Evolutionary conservation across 2,113 vertebrate species (phyloP).

Genomic region (Ochotona princeps): DNA sequence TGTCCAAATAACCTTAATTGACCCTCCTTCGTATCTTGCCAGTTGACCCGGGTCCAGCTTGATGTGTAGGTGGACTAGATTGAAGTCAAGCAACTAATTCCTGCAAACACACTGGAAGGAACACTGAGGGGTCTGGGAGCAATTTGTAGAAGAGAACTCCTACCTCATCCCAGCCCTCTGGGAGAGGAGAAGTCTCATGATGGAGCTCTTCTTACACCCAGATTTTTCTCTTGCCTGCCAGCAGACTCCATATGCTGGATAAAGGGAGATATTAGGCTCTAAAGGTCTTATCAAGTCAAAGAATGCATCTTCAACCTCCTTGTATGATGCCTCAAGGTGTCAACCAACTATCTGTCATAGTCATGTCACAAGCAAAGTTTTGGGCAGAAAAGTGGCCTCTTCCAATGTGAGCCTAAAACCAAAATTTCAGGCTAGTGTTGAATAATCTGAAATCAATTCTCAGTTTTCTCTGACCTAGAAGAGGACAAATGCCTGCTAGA

Average conservation of each 20-base stretch:
- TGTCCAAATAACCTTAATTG: not conserved
- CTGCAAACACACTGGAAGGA: not conserved
- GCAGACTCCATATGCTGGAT: not conserved
- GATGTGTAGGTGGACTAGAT: not conserved
- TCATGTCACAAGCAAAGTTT: not conserved
- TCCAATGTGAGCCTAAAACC: conserved; percentile 24
- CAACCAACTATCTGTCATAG: not conserved
- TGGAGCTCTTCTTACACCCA: not conserved
- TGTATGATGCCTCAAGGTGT: not conserved
- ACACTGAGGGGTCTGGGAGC: not conserved
- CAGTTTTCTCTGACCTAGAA: not conserved
- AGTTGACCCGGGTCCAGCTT: not conserved
- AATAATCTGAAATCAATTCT: conserved; percentile 44
- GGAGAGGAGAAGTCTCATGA: not conserved
- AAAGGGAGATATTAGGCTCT: not conserved
- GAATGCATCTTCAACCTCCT: not conserved
- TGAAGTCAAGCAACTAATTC: not conserved
- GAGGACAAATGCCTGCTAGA: not conserved
- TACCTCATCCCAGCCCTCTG: not conserved
- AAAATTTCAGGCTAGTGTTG: not conserved
- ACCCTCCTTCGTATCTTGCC: not conserved
- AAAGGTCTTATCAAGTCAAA: not conserved
- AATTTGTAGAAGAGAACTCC: not conserved
- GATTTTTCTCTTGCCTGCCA: not conserved
- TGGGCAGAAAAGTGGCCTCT: not conserved